Conservation (phyloP, 2,888 invertebrate species). For the Tenthredo mesomela region DNA sequence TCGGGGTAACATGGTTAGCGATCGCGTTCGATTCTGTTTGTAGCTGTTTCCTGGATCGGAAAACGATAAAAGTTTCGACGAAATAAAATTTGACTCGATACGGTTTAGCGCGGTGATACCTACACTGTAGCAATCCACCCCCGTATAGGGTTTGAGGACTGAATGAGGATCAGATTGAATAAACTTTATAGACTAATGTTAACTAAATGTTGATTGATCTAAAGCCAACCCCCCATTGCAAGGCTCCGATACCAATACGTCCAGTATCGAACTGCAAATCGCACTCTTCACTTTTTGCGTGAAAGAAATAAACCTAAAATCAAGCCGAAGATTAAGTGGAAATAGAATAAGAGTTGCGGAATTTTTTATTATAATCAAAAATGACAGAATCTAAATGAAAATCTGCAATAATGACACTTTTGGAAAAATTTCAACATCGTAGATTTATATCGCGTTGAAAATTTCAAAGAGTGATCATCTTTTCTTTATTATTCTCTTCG, state of each 20-base stretch:
- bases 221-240: neutral
- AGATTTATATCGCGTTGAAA: neutral
- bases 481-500: neutral
- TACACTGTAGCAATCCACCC: neutral
- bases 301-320: neutral
- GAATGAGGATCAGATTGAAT: constrained; percentile 24
- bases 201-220: constrained; percentile 29
- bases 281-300: neutral
- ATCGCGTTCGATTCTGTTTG: constrained; percentile 27
- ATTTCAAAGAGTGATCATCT: neutral
- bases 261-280: neutral
- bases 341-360: neutral
- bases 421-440: neutral
- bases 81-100: constrained; percentile 55
- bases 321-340: neutral
- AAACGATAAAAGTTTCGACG: constrained; percentile 66
- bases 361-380: neutral
- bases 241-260: neutral
- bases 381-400: neutral
- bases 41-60: constrained; percentile 62
- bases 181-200: constrained; percentile 30
- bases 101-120: neutral
- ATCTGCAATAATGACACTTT: neutral
- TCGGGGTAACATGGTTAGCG: constrained; percentile 13
- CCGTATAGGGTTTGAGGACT: neutral